A percentile compares a stretch with the other conserved stretches of the same genome.
Conservation (phyloP, 2,888 invertebrate species). For the Noctua fimbriata region DNA sequence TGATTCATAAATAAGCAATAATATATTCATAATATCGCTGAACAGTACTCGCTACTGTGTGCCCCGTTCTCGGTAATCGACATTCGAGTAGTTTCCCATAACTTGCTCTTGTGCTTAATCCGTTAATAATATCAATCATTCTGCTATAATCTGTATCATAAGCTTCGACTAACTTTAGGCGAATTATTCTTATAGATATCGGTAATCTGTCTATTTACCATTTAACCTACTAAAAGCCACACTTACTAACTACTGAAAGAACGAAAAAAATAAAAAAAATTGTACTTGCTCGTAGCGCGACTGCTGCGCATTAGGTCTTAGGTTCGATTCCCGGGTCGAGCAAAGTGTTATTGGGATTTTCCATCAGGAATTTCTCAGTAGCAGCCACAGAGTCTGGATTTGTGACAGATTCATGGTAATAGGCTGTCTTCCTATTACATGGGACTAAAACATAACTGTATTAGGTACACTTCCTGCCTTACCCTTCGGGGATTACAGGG, state of each 20-base stretch:
- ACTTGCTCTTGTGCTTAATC: conserved; percentile 48
- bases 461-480: too few relatives aligned
- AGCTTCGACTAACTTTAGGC: conserved; percentile 13
- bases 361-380: too few relatives aligned
- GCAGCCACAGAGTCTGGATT: too few relatives aligned
- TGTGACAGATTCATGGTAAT: too few relatives aligned
- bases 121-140: conserved; percentile 56
- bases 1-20: conserved; percentile 41
- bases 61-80: conserved; percentile 35
- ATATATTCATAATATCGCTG: conserved; percentile 50
- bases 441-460: too few relatives aligned
- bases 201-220: neutral
- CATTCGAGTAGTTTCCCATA: conserved; percentile 43
- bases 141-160: conserved; percentile 34
- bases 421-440: too few relatives aligned
- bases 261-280: too few relatives aligned
- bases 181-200: conserved; percentile 24
- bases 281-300: too few relatives aligned
- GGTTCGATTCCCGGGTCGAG: too few relatives aligned
- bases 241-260: neutral
- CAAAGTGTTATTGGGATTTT: too few relatives aligned
- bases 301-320: too few relatives aligned
- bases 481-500: too few relatives aligned
- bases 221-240: conserved; percentile 1
- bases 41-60: conserved; percentile 18